Percentiles rank a stretch among this genome's conserved stretches.
phyloP scores from a whole-genome alignment of 2,888 invertebrate genomes.

The Corbicula japonica region DNA sequence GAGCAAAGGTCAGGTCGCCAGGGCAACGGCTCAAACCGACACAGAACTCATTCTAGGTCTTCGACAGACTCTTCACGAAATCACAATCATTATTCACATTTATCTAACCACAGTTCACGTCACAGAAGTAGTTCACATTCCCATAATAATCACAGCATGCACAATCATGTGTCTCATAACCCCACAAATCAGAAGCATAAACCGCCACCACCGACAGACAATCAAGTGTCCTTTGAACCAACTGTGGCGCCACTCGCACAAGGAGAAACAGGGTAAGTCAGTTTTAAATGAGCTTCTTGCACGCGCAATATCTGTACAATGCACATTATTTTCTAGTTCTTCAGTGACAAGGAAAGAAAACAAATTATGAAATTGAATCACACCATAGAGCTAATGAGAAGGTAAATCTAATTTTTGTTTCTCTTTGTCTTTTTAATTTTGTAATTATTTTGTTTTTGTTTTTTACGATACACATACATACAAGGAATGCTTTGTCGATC shows the following conservation, averaged over 20 bases:
- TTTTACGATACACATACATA: too few relatives aligned
- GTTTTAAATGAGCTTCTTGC: too few relatives aligned
- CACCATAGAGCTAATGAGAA: too few relatives aligned
- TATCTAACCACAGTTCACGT: slow-evolving; percentile 34
- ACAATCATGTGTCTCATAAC: slow-evolving; percentile 15
- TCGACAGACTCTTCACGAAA: slow-evolving; percentile 27
- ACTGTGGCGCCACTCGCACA: slow-evolving; percentile 59
- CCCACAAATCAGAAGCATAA: slow-evolving; percentile 12
- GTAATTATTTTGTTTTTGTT: too few relatives aligned
- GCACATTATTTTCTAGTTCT: too few relatives aligned
- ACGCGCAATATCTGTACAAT: too few relatives aligned
- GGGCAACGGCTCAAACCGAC: slow-evolving; percentile 28
- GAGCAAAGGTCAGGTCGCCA: slow-evolving; percentile 51
- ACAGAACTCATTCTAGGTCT: slow-evolving; percentile 44
- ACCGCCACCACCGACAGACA: slow-evolving; percentile 29
- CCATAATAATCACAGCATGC: slow-evolving; percentile 20
- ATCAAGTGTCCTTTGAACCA: slow-evolving; percentile 65
- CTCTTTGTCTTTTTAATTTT: too few relatives aligned
- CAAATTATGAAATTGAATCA: too few relatives aligned
- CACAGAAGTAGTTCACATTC: slow-evolving; percentile 41
- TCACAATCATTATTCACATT: too few relatives aligned
- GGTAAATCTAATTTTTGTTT: too few relatives aligned
- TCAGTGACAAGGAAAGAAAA: too few relatives aligned
- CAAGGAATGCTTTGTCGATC: too few relatives aligned
- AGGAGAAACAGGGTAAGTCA: slow-evolving; percentile 60